Base-by-base conservation (phyloP, 2,888 invertebrate genomes). In the Drosophila multiciliata region DNA sequence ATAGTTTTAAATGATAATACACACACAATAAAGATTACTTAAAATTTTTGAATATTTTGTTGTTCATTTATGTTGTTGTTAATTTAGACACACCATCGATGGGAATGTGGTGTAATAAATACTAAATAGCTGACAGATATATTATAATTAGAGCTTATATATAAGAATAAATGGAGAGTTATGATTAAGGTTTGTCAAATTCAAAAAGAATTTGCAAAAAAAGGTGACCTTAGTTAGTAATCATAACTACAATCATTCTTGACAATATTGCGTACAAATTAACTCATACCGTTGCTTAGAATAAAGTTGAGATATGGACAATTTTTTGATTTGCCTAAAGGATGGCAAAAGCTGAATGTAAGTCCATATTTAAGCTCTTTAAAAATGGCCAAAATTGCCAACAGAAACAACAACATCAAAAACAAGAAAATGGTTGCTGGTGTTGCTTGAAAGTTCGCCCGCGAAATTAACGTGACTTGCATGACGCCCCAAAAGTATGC, bases 401-500 rank as follows among this genome's bases (percentile, higher is more conserved):
- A 15, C 26, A 60, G n/a, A 42, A 73, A 23, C 42, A 66, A 35
- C n/a, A 66, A 45, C 36, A 57, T 33, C 48, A 59, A 57, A 63
- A 50, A 35, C 54, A 32, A 12, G 52, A 55, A 36, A 64, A 61
- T 55, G 23, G 42, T 67, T 75, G 62, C 67, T 75, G 50, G 66
- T 77, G 61, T 72, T 76, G 76, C 86, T 80, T 89, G 75, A 80
- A 78, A 82, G 84, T 73, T 89, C 72, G 89, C 87, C 87, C 76
- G 67, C 67, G 72, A 82, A 84, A 86, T 86, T 89, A 86, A 86
- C 86, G 86, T 86, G 86, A 86, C 86, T 86, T 87, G 86, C 89
- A 86, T 86, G 80, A 80, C 73, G 88, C 83, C 80, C 71, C 67
- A 73, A 73, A 80, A 85, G 86, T 87, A 86, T 89, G 89, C 88